Evolutionary conservation across 2,113 vertebrate species (phyloP), one percentile per base, ranked within the genome.

Genomic region (Columba livia): DNA sequence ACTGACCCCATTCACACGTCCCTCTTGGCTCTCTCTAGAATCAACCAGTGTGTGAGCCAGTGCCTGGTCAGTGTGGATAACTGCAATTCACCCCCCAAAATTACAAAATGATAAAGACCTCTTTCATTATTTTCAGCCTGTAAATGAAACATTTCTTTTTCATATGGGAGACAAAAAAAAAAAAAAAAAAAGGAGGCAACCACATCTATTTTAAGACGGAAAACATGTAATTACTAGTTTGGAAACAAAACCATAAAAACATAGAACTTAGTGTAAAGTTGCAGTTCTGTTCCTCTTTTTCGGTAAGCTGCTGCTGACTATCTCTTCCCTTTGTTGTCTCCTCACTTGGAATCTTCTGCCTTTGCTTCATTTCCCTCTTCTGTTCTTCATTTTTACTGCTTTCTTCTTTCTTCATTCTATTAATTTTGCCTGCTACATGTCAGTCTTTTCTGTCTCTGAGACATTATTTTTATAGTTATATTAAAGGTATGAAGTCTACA

Each of bases 101-200:
- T 34, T 69, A 80, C 2, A 61, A 48, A 10, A 56, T 69, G 2
- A 19, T 48, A 77, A 80, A 89, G 64, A 50, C 15, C 5, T 2
- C 89, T 87, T 86, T 64, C 3, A 19, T 29, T 28, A 23, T 77
- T 85, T 85, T 60, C 23, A 29, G 11, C 5, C 47, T 65, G 15
- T 14, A 74, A 47, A 1, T 79, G 38, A 91, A 97, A 94, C 6
- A 66, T 23, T 95, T 94, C 25, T 94, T 94, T 91, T 88, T 58
- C 62, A 60, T 85, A 50, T 15, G 73, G 64, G 51, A 66, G 61
- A 94, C 44, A 7, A 44, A 83, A 51, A 89, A 96, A 34, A 54
- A 6, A 50, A 50, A 50, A 11, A 15, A 15, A 91, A 89, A 48
- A 48, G 7, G 12, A 60, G 4, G 13, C 4, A 77, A 26, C 57